Percentiles rank a stretch among this genome's conserved stretches.
Conservation (phyloP, 2,888 invertebrate genomes). For the Idaea biselata region DNA sequence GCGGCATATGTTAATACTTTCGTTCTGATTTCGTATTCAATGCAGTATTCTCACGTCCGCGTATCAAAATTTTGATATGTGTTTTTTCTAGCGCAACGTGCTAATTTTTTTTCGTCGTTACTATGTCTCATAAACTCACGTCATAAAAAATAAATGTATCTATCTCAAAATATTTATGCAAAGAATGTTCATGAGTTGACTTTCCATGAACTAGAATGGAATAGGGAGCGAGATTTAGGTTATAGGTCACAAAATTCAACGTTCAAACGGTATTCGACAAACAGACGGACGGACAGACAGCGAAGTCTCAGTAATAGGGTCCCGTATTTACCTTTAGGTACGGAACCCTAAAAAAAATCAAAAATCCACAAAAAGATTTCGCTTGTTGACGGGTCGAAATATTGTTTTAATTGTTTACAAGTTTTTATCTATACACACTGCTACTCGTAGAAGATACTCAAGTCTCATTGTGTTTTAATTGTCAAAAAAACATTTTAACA, state of each 20-base stretch:
- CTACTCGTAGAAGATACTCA: no score
- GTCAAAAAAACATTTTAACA: no score
- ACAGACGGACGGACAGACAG: no score
- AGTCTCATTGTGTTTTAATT: no score
- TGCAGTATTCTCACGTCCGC: background rate
- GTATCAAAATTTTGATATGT: background rate
- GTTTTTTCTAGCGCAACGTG: background rate
- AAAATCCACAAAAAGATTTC: no score
- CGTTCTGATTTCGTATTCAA: background rate
- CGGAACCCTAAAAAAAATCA: no score
- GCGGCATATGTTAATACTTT: background rate
- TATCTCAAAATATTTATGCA: background rate
- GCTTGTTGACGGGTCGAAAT: no score
- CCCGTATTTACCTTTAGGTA: no score
- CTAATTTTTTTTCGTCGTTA: background rate
- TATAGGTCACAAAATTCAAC: background rate
- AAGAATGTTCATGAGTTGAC: background rate
- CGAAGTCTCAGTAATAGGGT: no score
- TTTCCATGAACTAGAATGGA: background rate
- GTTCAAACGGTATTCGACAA: no score
- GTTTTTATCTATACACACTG: no score
- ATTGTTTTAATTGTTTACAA: no score
- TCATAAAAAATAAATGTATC: background rate
- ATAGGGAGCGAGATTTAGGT: background rate
- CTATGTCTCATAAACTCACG: background rate